These are phyloP conservation scores for Fregetta grallaria DNA, from an alignment of 2,113 vertebrate species.

Conservation along the genomic window DNA sequence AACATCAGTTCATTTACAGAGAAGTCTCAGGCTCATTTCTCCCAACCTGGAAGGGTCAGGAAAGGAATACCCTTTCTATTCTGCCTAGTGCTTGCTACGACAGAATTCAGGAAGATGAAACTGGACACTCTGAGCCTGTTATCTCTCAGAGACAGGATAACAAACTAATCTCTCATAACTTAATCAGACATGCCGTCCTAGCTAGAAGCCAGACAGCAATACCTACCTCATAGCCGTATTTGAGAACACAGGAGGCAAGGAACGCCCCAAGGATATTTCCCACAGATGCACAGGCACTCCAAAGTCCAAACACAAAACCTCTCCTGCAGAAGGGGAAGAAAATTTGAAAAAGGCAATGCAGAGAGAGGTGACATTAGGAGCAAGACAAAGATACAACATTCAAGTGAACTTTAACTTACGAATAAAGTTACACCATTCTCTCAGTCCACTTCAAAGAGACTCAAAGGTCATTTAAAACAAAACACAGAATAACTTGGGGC, in stretches of 20 bases:
- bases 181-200: not conserved
- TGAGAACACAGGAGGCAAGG: constrained; percentile 91
- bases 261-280: constrained; percentile 96
- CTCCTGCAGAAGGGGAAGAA: constrained; percentile 72
- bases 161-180: not conserved
- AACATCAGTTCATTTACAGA: not conserved
- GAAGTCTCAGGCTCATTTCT: not conserved
- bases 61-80: not conserved
- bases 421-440: not conserved
- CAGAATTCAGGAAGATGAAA: not conserved
- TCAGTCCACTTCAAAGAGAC: not conserved
- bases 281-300: constrained; percentile 96
- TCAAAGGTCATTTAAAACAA: not conserved
- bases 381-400: not conserved
- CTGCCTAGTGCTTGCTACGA: not conserved
- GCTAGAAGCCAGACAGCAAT: not conserved
- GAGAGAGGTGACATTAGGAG: not conserved
- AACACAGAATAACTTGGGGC: not conserved
- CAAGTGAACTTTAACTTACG: not conserved
- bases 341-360: not conserved
- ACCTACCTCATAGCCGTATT: constrained; percentile 93
- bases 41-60: not conserved
- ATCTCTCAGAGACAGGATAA: not conserved
- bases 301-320: constrained; percentile 93
- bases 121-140: not conserved